Conservation (phyloP, 2,113 vertebrate genomes). For the Neolamprologus fasciatus region DNA sequence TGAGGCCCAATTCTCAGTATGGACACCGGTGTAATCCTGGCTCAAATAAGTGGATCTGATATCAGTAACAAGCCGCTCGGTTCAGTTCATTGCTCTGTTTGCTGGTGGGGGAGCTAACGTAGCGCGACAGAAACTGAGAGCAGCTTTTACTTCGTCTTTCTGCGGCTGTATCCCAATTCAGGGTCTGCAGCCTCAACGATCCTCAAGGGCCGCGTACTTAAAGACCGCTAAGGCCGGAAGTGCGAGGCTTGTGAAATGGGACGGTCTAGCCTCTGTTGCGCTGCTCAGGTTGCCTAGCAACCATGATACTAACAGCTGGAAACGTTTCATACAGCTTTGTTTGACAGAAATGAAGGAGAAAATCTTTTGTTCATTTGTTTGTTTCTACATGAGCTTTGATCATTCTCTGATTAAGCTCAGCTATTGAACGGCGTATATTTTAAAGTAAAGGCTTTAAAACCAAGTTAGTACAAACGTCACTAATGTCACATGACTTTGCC, state of each 20-base stretch:
- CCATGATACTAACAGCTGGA: too few relatives aligned
- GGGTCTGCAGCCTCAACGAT: too few relatives aligned
- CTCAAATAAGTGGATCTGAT: neutral
- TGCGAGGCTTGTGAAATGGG: too few relatives aligned
- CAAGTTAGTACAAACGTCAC: too few relatives aligned
- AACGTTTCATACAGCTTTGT: too few relatives aligned
- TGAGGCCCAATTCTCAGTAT: neutral
- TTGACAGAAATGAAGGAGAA: too few relatives aligned
- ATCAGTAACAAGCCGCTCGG: neutral
- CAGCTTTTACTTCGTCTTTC: neutral
- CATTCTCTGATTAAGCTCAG: too few relatives aligned
- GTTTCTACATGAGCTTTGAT: too few relatives aligned
- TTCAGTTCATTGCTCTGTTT: neutral
- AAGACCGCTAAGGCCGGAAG: too few relatives aligned
- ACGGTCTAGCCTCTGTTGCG: fast-evolving
- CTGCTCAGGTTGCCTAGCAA: too few relatives aligned
- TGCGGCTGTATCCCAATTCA: fast-evolving
- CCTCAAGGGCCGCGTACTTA: fast-evolving
- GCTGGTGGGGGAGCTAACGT: fast-evolving
- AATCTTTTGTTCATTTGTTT: fast-evolving
- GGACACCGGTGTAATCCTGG: neutral
- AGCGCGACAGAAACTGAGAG: neutral
- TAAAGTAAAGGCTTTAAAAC: too few relatives aligned
- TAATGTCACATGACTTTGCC: fast-evolving
- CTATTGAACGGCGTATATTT: too few relatives aligned